Evolutionary conservation across 2,113 vertebrate species (phyloP).

Genomic region (Hyaena hyaena): DNA sequence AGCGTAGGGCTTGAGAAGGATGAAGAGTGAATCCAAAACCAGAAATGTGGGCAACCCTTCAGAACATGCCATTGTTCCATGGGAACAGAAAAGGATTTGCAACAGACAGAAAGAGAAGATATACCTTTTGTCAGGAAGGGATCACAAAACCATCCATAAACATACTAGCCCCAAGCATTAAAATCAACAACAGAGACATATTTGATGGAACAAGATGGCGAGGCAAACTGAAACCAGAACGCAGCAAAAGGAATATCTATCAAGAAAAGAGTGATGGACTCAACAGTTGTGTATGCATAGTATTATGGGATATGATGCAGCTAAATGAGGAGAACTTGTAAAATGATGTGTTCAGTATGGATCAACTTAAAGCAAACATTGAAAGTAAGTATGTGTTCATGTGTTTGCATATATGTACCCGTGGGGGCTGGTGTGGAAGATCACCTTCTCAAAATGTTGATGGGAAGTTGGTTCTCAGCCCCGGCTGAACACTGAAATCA

Average conservation of each 20-base stretch:
- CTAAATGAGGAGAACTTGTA: background rate
- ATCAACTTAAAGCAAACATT: background rate
- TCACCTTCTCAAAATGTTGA: background rate
- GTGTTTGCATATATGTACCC: background rate
- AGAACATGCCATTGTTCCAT: background rate
- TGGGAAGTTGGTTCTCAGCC: background rate
- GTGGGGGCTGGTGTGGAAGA: background rate
- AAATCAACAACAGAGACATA: background rate
- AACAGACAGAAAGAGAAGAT: background rate
- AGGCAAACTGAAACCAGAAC: background rate
- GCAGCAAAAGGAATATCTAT: background rate
- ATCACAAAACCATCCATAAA: background rate
- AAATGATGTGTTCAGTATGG: background rate
- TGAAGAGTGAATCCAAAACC: background rate
- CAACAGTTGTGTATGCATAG: accelerated
- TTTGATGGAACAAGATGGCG: background rate
- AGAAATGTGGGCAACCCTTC: background rate
- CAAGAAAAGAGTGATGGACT: background rate
- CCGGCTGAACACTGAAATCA: background rate
- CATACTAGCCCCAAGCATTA: background rate
- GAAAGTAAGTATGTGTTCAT: background rate
- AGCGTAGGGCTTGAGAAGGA: background rate
- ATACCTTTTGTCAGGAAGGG: background rate
- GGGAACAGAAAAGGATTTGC: background rate
- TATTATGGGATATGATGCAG: too few relatives aligned